phyloP scores from a whole-genome alignment of 2,113 vertebrate species.

The Macquaria australasica region DNA sequence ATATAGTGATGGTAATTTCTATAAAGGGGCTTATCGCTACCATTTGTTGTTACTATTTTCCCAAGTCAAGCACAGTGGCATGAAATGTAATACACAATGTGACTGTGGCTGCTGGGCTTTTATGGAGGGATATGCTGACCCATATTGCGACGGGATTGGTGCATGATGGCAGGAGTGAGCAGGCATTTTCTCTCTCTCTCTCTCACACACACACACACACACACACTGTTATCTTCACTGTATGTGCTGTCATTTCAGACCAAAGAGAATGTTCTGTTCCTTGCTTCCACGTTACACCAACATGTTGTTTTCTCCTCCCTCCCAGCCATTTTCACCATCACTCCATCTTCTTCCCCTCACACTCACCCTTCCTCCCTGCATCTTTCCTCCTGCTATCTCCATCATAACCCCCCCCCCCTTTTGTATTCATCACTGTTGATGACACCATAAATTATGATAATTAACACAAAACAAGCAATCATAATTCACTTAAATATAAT shows the following conservation, averaged over 20 bases:
- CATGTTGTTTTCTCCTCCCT: slow-evolving; percentile 16
- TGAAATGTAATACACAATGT: neutral
- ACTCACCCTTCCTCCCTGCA: neutral
- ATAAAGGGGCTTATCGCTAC: neutral
- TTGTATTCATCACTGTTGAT: neutral
- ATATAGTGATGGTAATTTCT: neutral
- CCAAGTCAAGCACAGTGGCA: neutral
- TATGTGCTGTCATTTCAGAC: neutral
- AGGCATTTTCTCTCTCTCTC: neutral
- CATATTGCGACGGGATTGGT: slow-evolving; percentile 24
- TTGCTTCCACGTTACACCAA: neutral
- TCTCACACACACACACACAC: too few species aligned
- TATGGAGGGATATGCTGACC: slow-evolving; percentile 1
- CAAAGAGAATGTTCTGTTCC: slow-evolving; percentile 24
- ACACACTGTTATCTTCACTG: neutral
- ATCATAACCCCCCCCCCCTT: neutral
- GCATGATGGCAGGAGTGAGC: slow-evolving; percentile 14
- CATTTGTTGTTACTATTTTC: neutral
- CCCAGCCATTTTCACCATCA: neutral
- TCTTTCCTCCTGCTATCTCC: neutral
- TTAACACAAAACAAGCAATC: neutral
- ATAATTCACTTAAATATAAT: slow-evolving; percentile 6
- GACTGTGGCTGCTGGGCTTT: slow-evolving; percentile 4
- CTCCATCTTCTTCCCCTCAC: neutral
- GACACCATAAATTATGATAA: neutral